Evolutionary conservation across 2,113 vertebrate species (phyloP), one percentile per base, ranked within the genome.

Genomic region (Misgurnus anguillicaudatus): DNA sequence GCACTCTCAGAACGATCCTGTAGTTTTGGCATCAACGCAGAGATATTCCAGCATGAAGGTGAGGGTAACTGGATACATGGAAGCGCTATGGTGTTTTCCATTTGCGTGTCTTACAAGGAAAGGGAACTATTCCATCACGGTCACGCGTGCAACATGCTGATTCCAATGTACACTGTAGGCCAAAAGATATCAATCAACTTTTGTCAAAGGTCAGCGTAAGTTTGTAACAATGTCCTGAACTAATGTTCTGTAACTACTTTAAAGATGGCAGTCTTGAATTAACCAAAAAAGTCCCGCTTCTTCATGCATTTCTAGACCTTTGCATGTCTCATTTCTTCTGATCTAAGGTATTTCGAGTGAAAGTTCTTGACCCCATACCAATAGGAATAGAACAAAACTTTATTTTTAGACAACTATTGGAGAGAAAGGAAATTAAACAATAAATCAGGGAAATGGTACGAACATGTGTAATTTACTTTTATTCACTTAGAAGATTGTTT

Each of bases 31-130:
- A 48, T 55, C 60, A 41, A 13, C 45, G 53, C 58, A 63, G 36
- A 77, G 75, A 53, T 71, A 60, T 57, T 80, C 66, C 72, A 77
- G 65, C 66, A 31, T 83, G 78, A 83, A 80, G 82, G 78, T 80
- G 82, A 80, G 41, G 53, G 74, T 64, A 80, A 83, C 78, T 70
- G 17, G 51, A 83, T 51, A 71, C n/a, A 66, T 64, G 36, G 9
- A 19, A 79, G 38, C 36, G 16, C 36, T 67, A 41, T 39, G 51
- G 47, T 76, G 55, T 80, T 75, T 80, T 83, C 71, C 77, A 41
- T 80, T 70, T 80, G 77, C 73, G 61, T 66, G 66, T 64, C 78
- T 76, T 83, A 48, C 63, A 51, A 79, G 65, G 11, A 42, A 53
- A 75, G 31, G n/a, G 39, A 75, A 76, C 36, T 21, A 63, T 75